These are phyloP conservation scores for Drosophila kohkoa DNA, from an alignment of 1,140 invertebrate genomes.

Conservation along the genomic window DNA sequence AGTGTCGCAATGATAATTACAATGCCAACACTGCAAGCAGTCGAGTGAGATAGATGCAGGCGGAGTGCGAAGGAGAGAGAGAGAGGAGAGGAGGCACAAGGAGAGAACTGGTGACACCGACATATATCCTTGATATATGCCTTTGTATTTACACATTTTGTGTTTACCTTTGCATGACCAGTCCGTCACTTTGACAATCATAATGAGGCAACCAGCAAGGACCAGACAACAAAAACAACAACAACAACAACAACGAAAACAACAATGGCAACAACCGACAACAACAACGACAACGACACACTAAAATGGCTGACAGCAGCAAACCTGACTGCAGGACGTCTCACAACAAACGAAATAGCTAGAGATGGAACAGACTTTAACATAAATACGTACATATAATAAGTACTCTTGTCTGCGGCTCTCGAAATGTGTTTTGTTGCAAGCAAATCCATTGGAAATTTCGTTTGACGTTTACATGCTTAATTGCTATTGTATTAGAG, in stretches of 20 bases:
- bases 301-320: conserved; percentile 72
- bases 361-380: conserved; percentile 2
- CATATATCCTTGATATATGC: conserved; percentile 57
- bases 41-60: neutral
- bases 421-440: no score
- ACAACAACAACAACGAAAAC: conserved; percentile 16
- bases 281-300: conserved; percentile 33
- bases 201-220: conserved; percentile 71
- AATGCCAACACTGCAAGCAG: conserved; percentile 62
- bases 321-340: conserved; percentile 70
- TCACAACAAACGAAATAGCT: conserved; percentile 42
- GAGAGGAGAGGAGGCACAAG: neutral
- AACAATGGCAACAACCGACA: conserved; percentile 22
- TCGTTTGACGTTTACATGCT: conserved; percentile 4
- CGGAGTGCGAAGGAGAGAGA: neutral
- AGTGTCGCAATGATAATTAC: conserved; percentile 82
- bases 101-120: conserved; percentile 20
- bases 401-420: no score
- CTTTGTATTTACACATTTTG: conserved; percentile 80
- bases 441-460: neutral
- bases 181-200: conserved; percentile 82
- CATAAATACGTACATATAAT: no score
- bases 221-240: conserved; percentile 39
- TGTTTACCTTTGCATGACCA: conserved; percentile 82
- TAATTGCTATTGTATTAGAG: no score